Percentiles rank a stretch among this genome's conserved stretches.
Evolutionary conservation across 2,888 invertebrate genomes (phyloP).

Genomic region (Trichogramma dendrolimi): DNA sequence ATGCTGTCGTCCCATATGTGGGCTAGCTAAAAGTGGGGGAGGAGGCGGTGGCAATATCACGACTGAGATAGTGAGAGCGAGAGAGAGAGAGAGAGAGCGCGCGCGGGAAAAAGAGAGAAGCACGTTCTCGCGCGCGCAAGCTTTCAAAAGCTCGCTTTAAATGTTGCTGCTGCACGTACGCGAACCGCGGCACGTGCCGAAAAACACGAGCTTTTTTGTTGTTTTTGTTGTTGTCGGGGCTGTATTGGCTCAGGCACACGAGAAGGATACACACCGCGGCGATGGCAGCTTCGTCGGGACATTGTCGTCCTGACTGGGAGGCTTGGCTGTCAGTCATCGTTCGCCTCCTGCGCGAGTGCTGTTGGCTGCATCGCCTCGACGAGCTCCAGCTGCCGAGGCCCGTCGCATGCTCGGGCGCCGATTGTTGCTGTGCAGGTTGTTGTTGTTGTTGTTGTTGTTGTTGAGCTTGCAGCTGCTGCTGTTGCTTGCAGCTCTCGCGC

Average conservation of each 20-base stretch:
- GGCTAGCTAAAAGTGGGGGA: background rate
- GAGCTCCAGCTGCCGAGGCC: slow-evolving; percentile 18
- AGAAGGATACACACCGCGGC: slow-evolving; percentile 38
- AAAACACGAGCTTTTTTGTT: too few relatives aligned
- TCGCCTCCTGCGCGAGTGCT: slow-evolving; percentile 16
- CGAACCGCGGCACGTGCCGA: background rate
- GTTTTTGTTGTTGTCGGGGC: too few relatives aligned
- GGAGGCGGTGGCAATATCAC: background rate
- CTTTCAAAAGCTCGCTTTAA: background rate
- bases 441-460: slow-evolving; percentile 2
- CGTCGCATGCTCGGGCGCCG: slow-evolving; percentile 11
- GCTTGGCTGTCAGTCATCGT: slow-evolving; percentile 44
- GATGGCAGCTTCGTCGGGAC: slow-evolving; percentile 43
- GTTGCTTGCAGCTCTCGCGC: slow-evolving; percentile 4
- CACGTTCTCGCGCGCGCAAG: background rate
- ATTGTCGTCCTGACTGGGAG: slow-evolving; percentile 32
- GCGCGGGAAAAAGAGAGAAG: background rate
- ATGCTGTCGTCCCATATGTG: too few relatives aligned
- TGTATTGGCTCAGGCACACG: background rate
- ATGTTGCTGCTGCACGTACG: background rate
- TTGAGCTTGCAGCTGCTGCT: background rate
- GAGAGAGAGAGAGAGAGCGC: background rate
- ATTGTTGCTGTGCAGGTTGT: background rate
- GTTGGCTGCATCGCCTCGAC: slow-evolving; percentile 19
- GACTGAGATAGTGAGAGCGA: background rate